Conservation (phyloP, 1,140 invertebrate genomes). For the Magallana ariakensis region DNA sequence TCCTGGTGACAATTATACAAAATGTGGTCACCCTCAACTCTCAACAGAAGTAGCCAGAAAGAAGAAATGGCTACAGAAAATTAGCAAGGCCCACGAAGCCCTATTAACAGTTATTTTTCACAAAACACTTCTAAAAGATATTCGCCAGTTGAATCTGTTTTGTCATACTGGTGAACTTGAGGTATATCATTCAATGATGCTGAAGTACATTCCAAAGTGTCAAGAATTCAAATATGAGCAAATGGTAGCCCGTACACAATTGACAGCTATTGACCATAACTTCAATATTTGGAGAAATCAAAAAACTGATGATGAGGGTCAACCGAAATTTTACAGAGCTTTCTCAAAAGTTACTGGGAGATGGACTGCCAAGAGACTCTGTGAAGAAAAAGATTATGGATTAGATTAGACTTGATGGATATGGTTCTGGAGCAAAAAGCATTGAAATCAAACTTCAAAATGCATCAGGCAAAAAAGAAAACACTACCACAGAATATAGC, state of each 20-base stretch:
- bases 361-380: neutral
- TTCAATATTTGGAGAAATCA: too few relatives aligned
- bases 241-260: neutral
- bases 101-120: neutral
- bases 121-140: neutral
- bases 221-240: neutral
- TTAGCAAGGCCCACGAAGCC: neutral
- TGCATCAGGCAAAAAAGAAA: neutral
- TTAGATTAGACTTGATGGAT: too few relatives aligned
- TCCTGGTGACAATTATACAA: conserved; percentile 15
- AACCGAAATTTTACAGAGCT: neutral
- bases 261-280: too few relatives aligned
- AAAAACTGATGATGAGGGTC: too few relatives aligned
- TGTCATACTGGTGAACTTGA: neutral
- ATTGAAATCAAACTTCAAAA: too few relatives aligned
- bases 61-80: neutral
- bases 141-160: neutral
- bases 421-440: too few relatives aligned
- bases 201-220: neutral
- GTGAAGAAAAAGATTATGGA: too few relatives aligned
- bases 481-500: neutral
- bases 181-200: neutral
- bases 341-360: neutral
- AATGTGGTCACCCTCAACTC: conserved; percentile 24
- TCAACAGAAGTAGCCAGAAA: neutral